These are phyloP conservation scores for Drosophila testacea DNA, from an alignment of 2,888 invertebrate species.

Conservation along the genomic window DNA sequence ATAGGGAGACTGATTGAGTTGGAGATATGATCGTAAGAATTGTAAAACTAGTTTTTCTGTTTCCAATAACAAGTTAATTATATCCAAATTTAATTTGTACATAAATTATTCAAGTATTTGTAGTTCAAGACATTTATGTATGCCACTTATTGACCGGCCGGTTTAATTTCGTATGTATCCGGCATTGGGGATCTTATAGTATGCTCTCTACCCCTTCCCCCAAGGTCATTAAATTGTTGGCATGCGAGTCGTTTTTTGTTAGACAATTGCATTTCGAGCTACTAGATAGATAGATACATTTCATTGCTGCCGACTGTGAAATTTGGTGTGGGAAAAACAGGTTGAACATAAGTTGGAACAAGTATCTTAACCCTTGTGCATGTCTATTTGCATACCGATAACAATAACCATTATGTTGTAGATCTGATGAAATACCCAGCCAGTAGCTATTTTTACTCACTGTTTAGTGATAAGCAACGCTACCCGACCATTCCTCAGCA, in stretches of 20 bases:
- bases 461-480: conserved; percentile 29
- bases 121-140: background rate
- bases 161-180: conserved; percentile 18
- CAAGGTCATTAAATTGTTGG: conserved; percentile 44
- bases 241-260: conserved; percentile 19
- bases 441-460: conserved; percentile 15
- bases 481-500: background rate
- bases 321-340: conserved; percentile 30
- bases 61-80: background rate
- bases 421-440: conserved; percentile 33
- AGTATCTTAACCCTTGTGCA: conserved; percentile 34
- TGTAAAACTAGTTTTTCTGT: background rate
- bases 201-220: conserved; percentile 16
- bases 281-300: conserved; percentile 2
- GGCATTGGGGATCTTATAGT: conserved; percentile 3
- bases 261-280: conserved; percentile 14
- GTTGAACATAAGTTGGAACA: conserved; percentile 20
- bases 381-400: conserved; percentile 19
- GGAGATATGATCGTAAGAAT: background rate
- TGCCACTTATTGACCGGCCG: conserved; percentile 25
- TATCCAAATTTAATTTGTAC: background rate
- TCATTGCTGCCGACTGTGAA: background rate
- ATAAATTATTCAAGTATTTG: too few relatives aligned
- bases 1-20: background rate
- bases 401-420: background rate